Percentiles rank a stretch among this genome's conserved stretches.
Evolutionary conservation across 23 tunicate genomes (phyloP).

Genomic region (Aplidium turbinatum): DNA sequence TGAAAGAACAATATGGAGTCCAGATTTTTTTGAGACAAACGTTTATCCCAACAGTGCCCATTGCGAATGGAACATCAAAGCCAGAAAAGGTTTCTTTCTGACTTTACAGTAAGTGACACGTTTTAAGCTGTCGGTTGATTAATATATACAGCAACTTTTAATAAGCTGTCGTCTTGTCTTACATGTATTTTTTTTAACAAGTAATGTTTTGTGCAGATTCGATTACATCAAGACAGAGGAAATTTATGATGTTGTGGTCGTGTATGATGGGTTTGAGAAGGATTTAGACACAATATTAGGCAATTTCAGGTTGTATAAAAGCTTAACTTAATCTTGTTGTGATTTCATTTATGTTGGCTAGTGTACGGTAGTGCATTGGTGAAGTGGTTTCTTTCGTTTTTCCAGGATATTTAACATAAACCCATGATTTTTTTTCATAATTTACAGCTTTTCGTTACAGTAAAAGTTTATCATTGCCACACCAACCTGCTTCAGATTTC

Average conservation of each 20-base stretch:
- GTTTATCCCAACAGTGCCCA: slow-evolving; percentile 24
- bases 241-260: slow-evolving; percentile 57
- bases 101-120: slow-evolving; percentile 36
- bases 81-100: slow-evolving; percentile 55
- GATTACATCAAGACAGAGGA: slow-evolving; percentile 60
- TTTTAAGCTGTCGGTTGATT: too few species aligned
- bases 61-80: slow-evolving; percentile 74
- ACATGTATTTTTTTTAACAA: neutral
- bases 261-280: slow-evolving; percentile 60
- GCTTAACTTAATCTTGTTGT: too few species aligned
- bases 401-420: too few species aligned
- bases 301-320: slow-evolving; percentile 43
- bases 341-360: too few species aligned
- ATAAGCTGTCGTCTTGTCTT: neutral
- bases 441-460: too few species aligned
- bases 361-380: too few species aligned
- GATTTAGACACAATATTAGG: slow-evolving; percentile 46
- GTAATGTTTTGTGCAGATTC: slow-evolving; percentile 41
- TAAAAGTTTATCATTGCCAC: too few species aligned
- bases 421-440: too few species aligned
- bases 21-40: slow-evolving; percentile 33
- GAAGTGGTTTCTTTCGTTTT: too few species aligned
- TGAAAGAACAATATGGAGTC: slow-evolving; percentile 67
- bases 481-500: neutral
- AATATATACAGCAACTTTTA: neutral